Conservation (phyloP, 2,113 vertebrate genomes). For the Zosterops hypoxanthus region DNA sequence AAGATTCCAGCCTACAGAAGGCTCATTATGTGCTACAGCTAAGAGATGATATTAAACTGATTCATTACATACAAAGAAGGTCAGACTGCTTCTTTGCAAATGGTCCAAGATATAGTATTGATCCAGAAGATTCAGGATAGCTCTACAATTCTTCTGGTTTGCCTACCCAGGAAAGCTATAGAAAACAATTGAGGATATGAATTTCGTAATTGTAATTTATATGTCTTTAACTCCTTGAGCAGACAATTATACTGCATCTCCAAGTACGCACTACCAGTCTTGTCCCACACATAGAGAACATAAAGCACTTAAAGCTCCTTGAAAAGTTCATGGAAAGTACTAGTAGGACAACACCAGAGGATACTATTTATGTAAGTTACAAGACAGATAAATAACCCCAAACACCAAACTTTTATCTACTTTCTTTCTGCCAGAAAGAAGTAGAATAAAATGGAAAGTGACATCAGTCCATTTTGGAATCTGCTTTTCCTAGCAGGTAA, state of each 20-base stretch:
- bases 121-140: not conserved
- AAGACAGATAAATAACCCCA: not conserved
- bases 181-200: not conserved
- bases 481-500: not conserved
- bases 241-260: not conserved
- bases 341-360: not conserved
- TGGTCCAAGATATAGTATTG: not conserved
- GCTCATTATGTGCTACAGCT: not conserved
- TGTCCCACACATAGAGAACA: not conserved
- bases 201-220: not conserved
- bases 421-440: not conserved
- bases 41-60: not conserved
- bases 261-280: not conserved
- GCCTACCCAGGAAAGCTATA: not conserved
- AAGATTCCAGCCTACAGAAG: not conserved
- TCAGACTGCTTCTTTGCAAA: not conserved
- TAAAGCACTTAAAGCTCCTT: not conserved
- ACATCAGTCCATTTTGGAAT: not conserved
- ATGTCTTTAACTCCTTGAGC: not conserved
- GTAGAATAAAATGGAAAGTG: not conserved
- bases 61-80: not conserved
- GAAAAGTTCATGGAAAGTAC: not conserved
- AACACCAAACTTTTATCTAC: not conserved
- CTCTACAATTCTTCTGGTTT: not conserved
- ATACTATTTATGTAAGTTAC: not conserved